These are phyloP conservation scores for Emydoidea blandingii DNA, from an alignment of 2,797 vertebrate species.

Conservation along the genomic window DNA sequence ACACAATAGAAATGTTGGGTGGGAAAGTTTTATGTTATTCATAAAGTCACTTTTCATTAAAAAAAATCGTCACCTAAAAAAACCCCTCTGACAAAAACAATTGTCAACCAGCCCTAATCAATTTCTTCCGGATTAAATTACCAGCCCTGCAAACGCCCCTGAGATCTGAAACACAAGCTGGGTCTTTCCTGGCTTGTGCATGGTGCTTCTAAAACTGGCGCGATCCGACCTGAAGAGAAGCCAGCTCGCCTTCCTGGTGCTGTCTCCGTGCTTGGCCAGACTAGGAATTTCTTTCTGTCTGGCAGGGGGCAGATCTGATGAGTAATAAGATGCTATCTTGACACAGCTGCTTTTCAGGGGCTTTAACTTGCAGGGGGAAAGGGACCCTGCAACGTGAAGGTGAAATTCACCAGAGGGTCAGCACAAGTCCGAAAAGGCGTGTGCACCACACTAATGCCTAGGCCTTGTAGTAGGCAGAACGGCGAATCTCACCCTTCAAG, in stretches of 20 bases:
- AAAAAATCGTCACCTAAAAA: neutral
- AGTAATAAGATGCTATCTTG: neutral
- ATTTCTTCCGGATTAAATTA: neutral
- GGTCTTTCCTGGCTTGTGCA: neutral
- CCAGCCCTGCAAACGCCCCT: neutral
- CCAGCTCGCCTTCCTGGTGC: too few species aligned
- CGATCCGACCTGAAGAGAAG: too few species aligned
- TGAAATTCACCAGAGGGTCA: neutral
- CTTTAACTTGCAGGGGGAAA: constrained; percentile 11
- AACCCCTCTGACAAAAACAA: neutral
- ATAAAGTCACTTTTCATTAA: neutral
- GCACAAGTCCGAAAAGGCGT: too few species aligned
- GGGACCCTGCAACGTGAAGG: constrained; percentile 52
- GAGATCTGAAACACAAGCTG: neutral
- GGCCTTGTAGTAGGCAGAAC: too few species aligned
- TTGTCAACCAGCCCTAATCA: too few species aligned
- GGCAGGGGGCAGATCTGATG: neutral
- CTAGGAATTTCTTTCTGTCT: neutral
- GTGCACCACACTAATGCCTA: too few species aligned
- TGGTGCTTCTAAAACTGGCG: too few species aligned
- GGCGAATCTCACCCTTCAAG: constrained; percentile 19
- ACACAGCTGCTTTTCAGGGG: neutral
- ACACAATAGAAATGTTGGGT: neutral
- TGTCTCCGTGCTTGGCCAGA: neutral
- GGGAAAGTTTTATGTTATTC: neutral